Evolutionary conservation across 2,113 vertebrate species (phyloP).

Genomic region (Spheniscus mendiculus): DNA sequence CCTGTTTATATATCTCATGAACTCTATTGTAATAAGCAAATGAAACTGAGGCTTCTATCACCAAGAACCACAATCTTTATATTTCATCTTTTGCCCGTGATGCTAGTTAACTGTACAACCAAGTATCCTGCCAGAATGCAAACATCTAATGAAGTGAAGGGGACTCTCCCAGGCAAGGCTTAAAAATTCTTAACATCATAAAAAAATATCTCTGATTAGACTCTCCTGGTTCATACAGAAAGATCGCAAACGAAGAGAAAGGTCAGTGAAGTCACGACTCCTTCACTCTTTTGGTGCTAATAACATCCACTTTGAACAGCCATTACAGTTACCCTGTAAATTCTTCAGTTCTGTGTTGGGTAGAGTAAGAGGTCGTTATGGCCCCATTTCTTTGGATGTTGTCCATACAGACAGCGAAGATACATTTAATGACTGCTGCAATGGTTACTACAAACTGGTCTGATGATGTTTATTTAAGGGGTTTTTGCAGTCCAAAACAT

Average conservation of each 20-base stretch:
- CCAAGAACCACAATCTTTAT: rapidly evolving
- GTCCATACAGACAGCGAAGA: not conserved
- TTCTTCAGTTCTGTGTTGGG: not conserved
- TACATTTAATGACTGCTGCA: not conserved
- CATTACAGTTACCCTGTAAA: not conserved
- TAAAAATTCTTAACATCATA: rapidly evolving
- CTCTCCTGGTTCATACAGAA: not conserved
- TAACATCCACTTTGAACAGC: not conserved
- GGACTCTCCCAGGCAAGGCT: not conserved
- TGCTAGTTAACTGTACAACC: not conserved
- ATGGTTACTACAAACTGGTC: not conserved
- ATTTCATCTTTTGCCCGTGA: not conserved
- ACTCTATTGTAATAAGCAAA: too few species aligned
- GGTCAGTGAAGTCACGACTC: not conserved
- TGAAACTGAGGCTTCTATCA: not conserved
- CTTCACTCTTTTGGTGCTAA: not conserved
- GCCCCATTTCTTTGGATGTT: not conserved
- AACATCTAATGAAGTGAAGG: rapidly evolving
- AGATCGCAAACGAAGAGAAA: not conserved
- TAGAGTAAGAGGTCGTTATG: not conserved
- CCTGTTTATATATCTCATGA: not conserved
- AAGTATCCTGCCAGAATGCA: not conserved
- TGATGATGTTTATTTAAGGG: conserved; percentile 37
- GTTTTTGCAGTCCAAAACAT: conserved; percentile 29
- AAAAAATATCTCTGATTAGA: not conserved